phyloP scores from a whole-genome alignment of 2,797 vertebrate genomes.

The Poecilia velifera region DNA sequence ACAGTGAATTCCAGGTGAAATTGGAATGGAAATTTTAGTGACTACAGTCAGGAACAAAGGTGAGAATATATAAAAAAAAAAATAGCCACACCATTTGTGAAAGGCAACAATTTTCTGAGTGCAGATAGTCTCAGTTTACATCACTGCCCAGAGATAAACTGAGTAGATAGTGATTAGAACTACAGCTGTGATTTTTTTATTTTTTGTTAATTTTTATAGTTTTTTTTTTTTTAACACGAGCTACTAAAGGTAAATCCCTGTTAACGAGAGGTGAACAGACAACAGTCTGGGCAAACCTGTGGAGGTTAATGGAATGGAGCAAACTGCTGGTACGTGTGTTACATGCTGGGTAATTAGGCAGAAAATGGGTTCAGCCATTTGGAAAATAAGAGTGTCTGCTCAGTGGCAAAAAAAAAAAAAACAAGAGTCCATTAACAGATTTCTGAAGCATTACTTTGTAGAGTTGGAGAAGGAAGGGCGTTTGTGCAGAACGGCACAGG shows the following conservation, averaged over 20 bases:
- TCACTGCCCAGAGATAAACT: neutral
- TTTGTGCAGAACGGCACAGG: neutral
- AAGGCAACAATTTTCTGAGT: neutral
- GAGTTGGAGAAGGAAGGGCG: conserved; percentile 48
- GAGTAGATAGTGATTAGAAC: conserved; percentile 3
- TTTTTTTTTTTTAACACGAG: conserved; percentile 45
- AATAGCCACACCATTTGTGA: neutral
- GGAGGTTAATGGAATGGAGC: conserved; percentile 72
- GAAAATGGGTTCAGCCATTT: conserved; percentile 79
- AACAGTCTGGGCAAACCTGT: conserved; percentile 58
- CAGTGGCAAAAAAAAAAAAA: conserved; percentile 69
- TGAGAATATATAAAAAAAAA: neutral
- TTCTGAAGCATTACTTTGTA: conserved; percentile 54
- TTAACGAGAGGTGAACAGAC: conserved; percentile 55
- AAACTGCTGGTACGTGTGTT: conserved; percentile 72
- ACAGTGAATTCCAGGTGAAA: neutral
- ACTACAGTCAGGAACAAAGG: neutral
- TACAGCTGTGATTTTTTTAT: neutral
- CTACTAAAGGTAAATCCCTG: conserved; percentile 50
- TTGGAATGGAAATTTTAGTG: neutral
- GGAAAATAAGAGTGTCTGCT: conserved; percentile 79
- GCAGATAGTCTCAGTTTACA: neutral
- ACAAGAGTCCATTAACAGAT: conserved; percentile 74
- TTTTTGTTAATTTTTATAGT: conserved; percentile 57
- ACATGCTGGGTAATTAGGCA: conserved; percentile 81